A percentile compares a stretch with the other conserved stretches of the same genome.
Conservation (phyloP, 2,797 vertebrate genomes). For the Peromyscus aztecus region DNA sequence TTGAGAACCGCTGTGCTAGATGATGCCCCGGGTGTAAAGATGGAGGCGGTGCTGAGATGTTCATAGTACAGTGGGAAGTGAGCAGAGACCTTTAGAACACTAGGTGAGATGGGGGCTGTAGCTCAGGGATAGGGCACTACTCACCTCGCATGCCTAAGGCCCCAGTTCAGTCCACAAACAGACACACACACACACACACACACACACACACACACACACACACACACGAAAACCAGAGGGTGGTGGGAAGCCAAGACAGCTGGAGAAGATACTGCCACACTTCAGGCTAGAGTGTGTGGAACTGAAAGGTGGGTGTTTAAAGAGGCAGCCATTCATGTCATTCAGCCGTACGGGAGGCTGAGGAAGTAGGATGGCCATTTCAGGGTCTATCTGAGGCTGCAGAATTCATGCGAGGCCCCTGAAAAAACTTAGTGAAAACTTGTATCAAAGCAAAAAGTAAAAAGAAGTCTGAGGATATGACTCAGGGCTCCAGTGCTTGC, state of each 20-base stretch:
- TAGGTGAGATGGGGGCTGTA: background rate
- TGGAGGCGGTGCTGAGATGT: no score
- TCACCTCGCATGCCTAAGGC: background rate
- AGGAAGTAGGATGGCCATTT: background rate
- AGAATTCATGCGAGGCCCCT: background rate
- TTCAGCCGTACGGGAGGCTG: background rate
- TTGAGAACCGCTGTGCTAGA: background rate
- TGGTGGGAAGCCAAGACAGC: no score
- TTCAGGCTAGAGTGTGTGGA: background rate
- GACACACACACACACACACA: background rate
- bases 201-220: background rate
- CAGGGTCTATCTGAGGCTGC: background rate
- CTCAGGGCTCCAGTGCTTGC: background rate
- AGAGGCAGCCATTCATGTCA: background rate
- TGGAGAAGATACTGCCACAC: no score
- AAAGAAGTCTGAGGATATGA: background rate
- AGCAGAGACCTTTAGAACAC: background rate
- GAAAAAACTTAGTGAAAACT: background rate
- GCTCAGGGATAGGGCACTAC: background rate
- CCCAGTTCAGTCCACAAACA: background rate
- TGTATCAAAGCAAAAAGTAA: background rate
- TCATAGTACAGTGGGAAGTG: background rate
- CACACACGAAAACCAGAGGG: no score
- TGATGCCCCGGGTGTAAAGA: rapidly evolving
- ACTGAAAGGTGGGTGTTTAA: background rate